Evolutionary conservation across 1,140 invertebrate genomes (phyloP), one percentile per base, ranked within the genome.

Genomic region (Ceratitis capitata): DNA sequence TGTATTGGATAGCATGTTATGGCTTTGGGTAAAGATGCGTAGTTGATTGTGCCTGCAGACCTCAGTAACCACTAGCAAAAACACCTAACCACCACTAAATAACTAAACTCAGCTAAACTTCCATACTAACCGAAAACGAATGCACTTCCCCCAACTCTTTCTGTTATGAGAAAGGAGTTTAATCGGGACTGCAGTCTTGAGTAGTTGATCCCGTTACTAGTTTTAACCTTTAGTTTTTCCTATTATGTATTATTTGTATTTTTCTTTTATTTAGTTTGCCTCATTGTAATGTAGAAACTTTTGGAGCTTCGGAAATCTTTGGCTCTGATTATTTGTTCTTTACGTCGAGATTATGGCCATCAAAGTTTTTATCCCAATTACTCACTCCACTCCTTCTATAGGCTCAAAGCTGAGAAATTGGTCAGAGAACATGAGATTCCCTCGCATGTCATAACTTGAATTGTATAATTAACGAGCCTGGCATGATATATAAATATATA

Each of bases 1-100:
- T 86, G 89, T 91, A 83, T 56, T n/a, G n/a, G 3, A 9, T 6
- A 53, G 49, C 82, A 83, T 51, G 49, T 39, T 23, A 45, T 47
- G 35, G 69, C 39, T 10, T 23, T 82, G 74, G 45, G 35, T 23
- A 56, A 82, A 64, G 83, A 64, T 86, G 74, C 86, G 84, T 86
- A 86, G 86, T 85, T 86, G 84, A 86, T 86, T 84, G 84, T 53
- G 69, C 74, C 32, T 83, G 82, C 26, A 45, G 39, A 58, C 23
- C 23, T 23, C 0, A 6, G 45, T 47, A n/a, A n/a, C n/a, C n/a
- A 35, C 23, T 35, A 69, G 9, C 19, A 6, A 35, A n/a, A 78
- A 78, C 69, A 78, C 35, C 69, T 35, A 42, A 39, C 16, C 69
- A 29, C 42, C n/a, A 45, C 5, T n/a, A n/a, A n/a, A 14, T n/a